Conservation (phyloP, 2,797 vertebrate genomes). For the Takifugu rubripes region DNA sequence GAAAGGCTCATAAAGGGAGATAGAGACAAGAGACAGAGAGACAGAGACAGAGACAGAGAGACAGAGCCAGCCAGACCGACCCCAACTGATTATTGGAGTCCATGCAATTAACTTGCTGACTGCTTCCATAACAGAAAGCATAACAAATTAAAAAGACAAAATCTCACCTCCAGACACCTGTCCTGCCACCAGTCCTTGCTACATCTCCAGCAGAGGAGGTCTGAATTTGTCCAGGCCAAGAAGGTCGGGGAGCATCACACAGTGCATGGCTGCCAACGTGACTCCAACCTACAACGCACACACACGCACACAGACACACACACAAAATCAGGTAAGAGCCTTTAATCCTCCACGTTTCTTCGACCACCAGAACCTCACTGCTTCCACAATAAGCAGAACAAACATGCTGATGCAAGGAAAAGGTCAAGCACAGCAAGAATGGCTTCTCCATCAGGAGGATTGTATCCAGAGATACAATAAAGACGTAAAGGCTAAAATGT, state of each 20-base stretch:
- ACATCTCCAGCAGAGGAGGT: constrained; percentile 94
- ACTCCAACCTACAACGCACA: constrained; percentile 86
- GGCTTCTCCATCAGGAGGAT: too few relatives aligned
- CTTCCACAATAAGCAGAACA: constrained; percentile 16
- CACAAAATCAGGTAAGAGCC: constrained; percentile 10
- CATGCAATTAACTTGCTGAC: too few relatives aligned
- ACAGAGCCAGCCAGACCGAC: too few relatives aligned
- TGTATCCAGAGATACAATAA: too few relatives aligned
- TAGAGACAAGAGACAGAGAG: too few relatives aligned
- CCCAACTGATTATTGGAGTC: too few relatives aligned
- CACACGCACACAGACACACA: constrained; percentile 5
- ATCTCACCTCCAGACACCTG: constrained; percentile 90
- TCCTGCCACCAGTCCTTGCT: constrained; percentile 94
- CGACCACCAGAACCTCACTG: constrained; percentile 24
- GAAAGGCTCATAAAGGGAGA: too few relatives aligned
- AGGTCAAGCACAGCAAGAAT: not conserved
- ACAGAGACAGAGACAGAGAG: too few relatives aligned
- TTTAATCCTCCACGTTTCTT: not conserved
- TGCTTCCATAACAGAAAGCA: too few relatives aligned
- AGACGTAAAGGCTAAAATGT: too few relatives aligned
- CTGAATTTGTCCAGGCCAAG: constrained; percentile 89
- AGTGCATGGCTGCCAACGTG: constrained; percentile 98
- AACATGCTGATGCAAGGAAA: not conserved
- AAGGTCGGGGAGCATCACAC: constrained; percentile 95
- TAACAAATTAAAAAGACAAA: not conserved